Base-by-base conservation (phyloP, 2,888 invertebrate genomes). In the Dorcus hopei region DNA sequence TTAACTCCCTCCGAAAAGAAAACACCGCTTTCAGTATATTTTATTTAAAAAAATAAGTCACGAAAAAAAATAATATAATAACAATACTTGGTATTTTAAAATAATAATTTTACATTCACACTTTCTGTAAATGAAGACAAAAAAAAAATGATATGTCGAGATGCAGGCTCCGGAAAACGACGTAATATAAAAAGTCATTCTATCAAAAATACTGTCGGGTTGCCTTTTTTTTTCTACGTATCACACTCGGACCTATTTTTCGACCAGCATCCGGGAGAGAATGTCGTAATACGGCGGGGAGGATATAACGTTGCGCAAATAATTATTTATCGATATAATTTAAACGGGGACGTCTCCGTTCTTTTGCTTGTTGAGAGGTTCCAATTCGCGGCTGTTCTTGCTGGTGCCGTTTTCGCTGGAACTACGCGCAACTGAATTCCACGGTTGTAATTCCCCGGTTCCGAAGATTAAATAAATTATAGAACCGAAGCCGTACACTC, bases 401-500 rank as follows among this genome's bases (percentile, higher is more conserved):
- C 61, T 62, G 26, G 49, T 14, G 52, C 59, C 60, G 23, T 49
- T 62, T 42, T 49, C 71, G 26, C 69, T 65, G 33, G 26, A 6
- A 33, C 26, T 33, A 7, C 26, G 26, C 3, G 26, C 63, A 0
- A 66, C 70, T n/a, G 73, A 72, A 65, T 83, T 84, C 83, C 83
- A 84, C 38, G 79, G 72, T 66, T 83, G 90, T 33, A 87, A 77
- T 45, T 88, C 85, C 0, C 90, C 90, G 0, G 85, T 83, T 1
- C 90, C 90, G 67, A 90, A 83, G 38, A 81, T 54, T 9, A 85
- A 77, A 78, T 86, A 91, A 40, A 82, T 77, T 0, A 86, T 49
- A 0, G 88, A 87, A 0, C 91, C 92, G 1, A 82, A 71, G 0
- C 85, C 77, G 74, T 93, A 93, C 0, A 89, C 87, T 2, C 78